phyloP scores from a whole-genome alignment of 2,797 vertebrate genomes.

The Notamacropus eugenii region DNA sequence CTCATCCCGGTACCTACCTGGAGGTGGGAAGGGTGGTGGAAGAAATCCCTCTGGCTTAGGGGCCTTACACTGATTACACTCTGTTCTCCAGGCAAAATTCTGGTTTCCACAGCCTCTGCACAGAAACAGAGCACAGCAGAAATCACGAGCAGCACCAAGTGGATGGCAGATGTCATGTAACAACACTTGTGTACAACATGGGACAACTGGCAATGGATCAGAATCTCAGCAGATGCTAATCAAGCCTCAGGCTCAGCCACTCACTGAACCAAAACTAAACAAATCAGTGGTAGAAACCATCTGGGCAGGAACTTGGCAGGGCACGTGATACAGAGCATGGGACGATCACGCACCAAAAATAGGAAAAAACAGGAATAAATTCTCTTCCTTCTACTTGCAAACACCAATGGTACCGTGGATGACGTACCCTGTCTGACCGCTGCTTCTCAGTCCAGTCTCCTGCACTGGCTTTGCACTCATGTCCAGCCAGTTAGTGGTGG shows the following conservation, averaged over 20 bases:
- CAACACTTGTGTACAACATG: background rate
- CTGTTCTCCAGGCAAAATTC: slow-evolving; percentile 98
- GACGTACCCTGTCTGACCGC: fast-evolving
- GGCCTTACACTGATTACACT: slow-evolving; percentile 99
- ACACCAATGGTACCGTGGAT: background rate
- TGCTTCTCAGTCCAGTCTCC: background rate
- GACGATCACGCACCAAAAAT: background rate
- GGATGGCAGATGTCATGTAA: background rate
- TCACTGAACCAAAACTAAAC: background rate
- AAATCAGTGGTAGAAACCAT: background rate
- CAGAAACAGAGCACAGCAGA: background rate
- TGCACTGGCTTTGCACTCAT: background rate
- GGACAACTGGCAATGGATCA: background rate
- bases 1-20: slow-evolving; percentile 83
- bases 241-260: no score
- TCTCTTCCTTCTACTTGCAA: background rate
- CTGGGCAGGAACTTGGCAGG: background rate
- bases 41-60: slow-evolving; percentile 96
- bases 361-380: background rate
- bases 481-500: no score
- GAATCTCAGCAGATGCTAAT: background rate
- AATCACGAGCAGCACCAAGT: background rate
- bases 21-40: slow-evolving; percentile 93
- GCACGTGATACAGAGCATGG: background rate
- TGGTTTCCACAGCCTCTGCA: slow-evolving; percentile 95